Conservation (phyloP, 2,797 vertebrate genomes). For the Brachyalestes nurse region DNA sequence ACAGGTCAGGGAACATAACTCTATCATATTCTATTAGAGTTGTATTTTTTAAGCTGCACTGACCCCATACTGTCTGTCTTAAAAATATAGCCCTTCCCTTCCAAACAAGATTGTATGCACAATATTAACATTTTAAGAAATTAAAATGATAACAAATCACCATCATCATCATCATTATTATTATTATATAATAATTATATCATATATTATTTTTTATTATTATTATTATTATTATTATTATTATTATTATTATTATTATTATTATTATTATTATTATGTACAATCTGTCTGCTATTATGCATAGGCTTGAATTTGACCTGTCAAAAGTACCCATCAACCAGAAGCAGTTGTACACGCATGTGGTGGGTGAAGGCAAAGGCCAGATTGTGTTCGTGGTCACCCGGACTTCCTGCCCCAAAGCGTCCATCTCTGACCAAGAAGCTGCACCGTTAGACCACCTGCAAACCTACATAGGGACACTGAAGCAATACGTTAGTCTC, state of each 20-base stretch:
- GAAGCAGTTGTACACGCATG: conserved; percentile 82
- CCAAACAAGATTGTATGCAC: too few species aligned
- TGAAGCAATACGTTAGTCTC: conserved; percentile 85
- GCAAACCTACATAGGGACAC: conserved; percentile 75
- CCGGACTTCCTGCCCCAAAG: conserved; percentile 83
- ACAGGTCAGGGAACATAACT: too few species aligned
- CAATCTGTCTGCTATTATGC: conserved; percentile 31
- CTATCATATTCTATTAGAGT: too few species aligned
- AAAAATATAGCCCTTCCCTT: too few species aligned
- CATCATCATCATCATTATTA: too few species aligned
- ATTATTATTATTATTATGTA: conserved; percentile 23
- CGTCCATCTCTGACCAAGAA: conserved; percentile 87
- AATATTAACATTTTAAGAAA: too few species aligned
- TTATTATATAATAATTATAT: too few species aligned
- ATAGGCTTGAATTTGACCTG: conserved; percentile 89
- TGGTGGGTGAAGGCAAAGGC: conserved; percentile 82
- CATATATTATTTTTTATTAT: too few species aligned
- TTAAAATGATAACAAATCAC: too few species aligned
- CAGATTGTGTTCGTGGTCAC: conserved; percentile 85
- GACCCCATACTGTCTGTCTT: too few species aligned
- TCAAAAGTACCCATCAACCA: conserved; percentile 77
- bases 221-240: too few species aligned
- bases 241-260: conserved; percentile 33
- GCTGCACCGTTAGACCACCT: conserved; percentile 83
- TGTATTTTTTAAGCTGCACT: too few species aligned